These are phyloP conservation scores for Grantiella picta DNA, from an alignment of 2,113 vertebrate genomes.

Conservation along the genomic window DNA sequence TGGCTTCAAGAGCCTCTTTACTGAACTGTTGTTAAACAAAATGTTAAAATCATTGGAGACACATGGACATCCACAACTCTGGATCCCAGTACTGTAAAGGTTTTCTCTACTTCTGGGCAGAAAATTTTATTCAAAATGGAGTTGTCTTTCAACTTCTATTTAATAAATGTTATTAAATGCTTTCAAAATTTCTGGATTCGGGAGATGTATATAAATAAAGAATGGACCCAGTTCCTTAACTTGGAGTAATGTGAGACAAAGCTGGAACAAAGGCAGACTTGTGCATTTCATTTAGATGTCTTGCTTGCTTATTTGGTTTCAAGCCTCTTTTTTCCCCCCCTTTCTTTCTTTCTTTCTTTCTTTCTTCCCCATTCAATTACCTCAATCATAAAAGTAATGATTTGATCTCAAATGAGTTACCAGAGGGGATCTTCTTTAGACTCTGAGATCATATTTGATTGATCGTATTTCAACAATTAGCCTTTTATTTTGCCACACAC, in stretches of 20 bases:
- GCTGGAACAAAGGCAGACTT: conserved; percentile 52
- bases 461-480: conserved; percentile 92
- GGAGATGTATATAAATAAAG: neutral
- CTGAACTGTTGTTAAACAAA: conserved; percentile 32
- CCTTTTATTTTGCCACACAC: conserved; percentile 92
- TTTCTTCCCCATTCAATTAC: conserved; percentile 36
- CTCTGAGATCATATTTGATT: conserved; percentile 86
- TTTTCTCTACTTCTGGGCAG: neutral
- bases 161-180: conserved; percentile 30
- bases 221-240: neutral
- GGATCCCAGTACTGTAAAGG: neutral
- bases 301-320: conserved; percentile 41
- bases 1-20: neutral
- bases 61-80: conserved; percentile 38
- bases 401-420: conserved; percentile 75
- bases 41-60: conserved; percentile 24
- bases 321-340: neutral
- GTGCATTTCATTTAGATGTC: conserved; percentile 55
- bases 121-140: neutral
- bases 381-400: conserved; percentile 67
- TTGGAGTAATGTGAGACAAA: conserved; percentile 10
- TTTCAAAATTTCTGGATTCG: neutral
- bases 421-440: conserved; percentile 73
- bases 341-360: neutral
- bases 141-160: neutral